phyloP scores from a whole-genome alignment of 2,797 vertebrate genomes.

The Iguana delicatissima region DNA sequence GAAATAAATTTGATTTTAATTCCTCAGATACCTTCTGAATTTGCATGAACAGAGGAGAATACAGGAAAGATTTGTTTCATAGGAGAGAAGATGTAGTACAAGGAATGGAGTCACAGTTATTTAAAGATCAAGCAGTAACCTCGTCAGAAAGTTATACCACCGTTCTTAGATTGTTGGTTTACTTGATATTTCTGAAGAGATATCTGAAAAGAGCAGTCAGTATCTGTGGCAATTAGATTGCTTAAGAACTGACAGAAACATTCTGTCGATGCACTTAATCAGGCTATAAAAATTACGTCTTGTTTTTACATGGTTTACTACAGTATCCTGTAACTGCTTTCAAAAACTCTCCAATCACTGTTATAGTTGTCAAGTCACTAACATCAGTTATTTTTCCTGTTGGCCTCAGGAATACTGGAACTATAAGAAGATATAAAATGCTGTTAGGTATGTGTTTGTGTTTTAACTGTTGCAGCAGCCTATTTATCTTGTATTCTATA shows the following conservation, averaged over 20 bases:
- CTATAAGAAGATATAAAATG: background rate
- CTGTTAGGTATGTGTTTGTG: background rate
- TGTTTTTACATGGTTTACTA: background rate
- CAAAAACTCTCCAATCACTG: background rate
- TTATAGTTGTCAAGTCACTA: background rate
- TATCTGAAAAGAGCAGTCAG: background rate
- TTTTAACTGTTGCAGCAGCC: too few relatives aligned
- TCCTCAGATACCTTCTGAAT: too few relatives aligned
- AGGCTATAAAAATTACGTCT: background rate
- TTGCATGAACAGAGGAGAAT: background rate
- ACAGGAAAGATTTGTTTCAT: background rate
- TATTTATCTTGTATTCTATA: background rate
- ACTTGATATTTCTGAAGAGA: background rate
- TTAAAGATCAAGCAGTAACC: background rate
- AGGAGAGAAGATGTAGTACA: background rate
- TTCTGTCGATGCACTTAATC: background rate
- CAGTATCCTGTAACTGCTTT: background rate
- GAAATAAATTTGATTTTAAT: background rate
- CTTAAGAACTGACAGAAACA: slow-evolving; percentile 9
- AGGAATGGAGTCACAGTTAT: background rate
- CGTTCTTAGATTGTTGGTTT: background rate
- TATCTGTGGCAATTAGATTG: background rate
- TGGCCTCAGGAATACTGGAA: background rate
- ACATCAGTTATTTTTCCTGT: background rate
- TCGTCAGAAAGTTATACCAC: background rate